phyloP scores from a whole-genome alignment of 2,113 vertebrate species.

The Castor canadensis region DNA sequence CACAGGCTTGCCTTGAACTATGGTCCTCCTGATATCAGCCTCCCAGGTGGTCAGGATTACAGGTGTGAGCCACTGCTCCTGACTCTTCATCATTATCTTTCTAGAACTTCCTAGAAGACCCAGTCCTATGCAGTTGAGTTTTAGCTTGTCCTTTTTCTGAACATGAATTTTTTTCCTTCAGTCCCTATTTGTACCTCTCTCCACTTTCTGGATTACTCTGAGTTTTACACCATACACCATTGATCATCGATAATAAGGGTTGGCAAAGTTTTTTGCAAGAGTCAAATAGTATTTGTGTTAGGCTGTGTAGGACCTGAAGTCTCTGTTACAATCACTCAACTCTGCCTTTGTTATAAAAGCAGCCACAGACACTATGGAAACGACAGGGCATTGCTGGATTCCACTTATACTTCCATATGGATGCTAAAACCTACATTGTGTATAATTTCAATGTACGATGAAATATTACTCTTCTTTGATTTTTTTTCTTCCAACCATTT shows the following conservation, averaged over 20 bases:
- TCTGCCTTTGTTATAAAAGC: background rate
- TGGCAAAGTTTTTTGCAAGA: background rate
- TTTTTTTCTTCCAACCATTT: background rate
- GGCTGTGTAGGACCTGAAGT: background rate
- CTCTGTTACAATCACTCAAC: background rate
- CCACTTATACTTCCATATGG: background rate
- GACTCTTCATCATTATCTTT: background rate
- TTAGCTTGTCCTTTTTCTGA: background rate
- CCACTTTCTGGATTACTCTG: background rate
- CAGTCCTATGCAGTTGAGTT: background rate
- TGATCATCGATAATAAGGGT: fast-evolving
- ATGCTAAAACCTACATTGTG: background rate
- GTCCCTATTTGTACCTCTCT: background rate
- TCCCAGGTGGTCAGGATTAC: no score
- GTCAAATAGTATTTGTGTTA: background rate
- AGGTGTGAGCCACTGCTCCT: no score
- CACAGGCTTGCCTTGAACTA: no score
- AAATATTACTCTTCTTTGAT: background rate
- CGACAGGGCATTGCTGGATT: background rate
- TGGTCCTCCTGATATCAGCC: no score
- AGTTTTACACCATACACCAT: background rate
- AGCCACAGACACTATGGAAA: background rate
- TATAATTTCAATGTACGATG: background rate
- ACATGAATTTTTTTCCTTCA: background rate
- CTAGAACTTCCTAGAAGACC: background rate